Evolutionary conservation across 1,140 invertebrate species (phyloP), one percentile per base, ranked within the genome.

Genomic region (Saccostrea glomerata): DNA sequence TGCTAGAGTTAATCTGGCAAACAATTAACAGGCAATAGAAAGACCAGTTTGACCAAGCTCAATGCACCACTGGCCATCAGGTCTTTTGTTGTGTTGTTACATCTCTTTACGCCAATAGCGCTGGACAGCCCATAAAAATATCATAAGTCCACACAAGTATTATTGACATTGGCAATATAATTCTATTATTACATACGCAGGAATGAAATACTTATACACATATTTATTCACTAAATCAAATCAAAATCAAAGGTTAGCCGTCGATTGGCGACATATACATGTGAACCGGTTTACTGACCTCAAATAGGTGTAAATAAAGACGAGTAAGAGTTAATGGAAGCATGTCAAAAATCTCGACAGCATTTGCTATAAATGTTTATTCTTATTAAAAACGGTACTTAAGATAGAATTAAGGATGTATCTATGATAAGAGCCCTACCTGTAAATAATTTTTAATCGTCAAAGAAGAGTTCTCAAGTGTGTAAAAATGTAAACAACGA

Each of bases 81-180:
- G 25, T 54, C 23, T 23, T 58, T 84, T 56, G 54, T 58, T 84
- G 25, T 58, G 15, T 25, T 55, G 25, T 56, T 25, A 84, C 47
- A 56, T 84, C n/a, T 83, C n/a, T 30, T 36, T 56, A 84, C 83
- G 40, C 47, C 47, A 40, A 84, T 84, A n/a, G 56, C 54, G 83
- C 25, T 84, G 70, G 70, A 77, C 83, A 23, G 55, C 20, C 47
- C 25, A 84, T 55, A 84, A 56, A 56, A 56, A 84, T 55, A 17
- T 84, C 54, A 5, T 56, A 56, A 84, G 83, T 25, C 83, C 25
- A 25, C 30, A 40, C 30, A 77, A 30, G 70, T 13, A 77, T 77
- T 77, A 77, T 77, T 77, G 70, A 77, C 70, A 30, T 40, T 40
- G 15, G 12, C 70, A 77, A 30, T 73, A 73, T 36, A 30, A 77